Conservation (phyloP, 2,888 invertebrate genomes). For the Bombylius major region DNA sequence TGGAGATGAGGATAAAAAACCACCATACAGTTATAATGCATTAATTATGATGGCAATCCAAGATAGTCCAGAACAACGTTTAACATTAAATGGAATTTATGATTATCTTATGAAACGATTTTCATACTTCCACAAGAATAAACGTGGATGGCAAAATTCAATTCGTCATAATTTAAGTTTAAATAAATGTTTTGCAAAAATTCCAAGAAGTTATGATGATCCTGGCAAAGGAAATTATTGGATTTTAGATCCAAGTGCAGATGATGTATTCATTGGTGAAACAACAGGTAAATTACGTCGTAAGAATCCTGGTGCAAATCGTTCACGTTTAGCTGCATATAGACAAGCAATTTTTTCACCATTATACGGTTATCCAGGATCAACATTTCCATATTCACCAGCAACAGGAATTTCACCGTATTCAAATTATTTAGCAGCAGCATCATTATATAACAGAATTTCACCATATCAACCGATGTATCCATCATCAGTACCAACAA, state of each 20-base stretch:
- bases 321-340: slow-evolving; percentile 79
- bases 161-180: slow-evolving; percentile 93
- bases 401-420: slow-evolving; percentile 19
- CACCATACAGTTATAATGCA: slow-evolving; percentile 96
- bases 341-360: slow-evolving; percentile 46
- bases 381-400: slow-evolving; percentile 15
- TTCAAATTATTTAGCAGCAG: slow-evolving; percentile 8
- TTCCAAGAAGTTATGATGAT: slow-evolving; percentile 94
- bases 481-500: background rate
- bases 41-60: slow-evolving; percentile 99
- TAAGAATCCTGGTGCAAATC: slow-evolving; percentile 78
- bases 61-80: slow-evolving; percentile 79
- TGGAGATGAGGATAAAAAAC: slow-evolving; percentile 60
- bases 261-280: slow-evolving; percentile 96
- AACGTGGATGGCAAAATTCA: slow-evolving; percentile 98
- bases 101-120: slow-evolving; percentile 97
- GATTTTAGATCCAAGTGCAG: slow-evolving; percentile 96
- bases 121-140: slow-evolving; percentile 89
- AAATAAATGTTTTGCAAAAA: slow-evolving; percentile 98
- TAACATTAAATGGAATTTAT: slow-evolving; percentile 93
- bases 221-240: slow-evolving; percentile 99
- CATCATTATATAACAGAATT: slow-evolving; percentile 31
- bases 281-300: slow-evolving; percentile 91
- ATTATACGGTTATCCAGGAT: slow-evolving; percentile 21
- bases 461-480: slow-evolving; percentile 17